A percentile compares a stretch with the other conserved stretches of the same genome.
phyloP scores from a whole-genome alignment of 2,888 invertebrate species.

The Amphimallon solstitiale region DNA sequence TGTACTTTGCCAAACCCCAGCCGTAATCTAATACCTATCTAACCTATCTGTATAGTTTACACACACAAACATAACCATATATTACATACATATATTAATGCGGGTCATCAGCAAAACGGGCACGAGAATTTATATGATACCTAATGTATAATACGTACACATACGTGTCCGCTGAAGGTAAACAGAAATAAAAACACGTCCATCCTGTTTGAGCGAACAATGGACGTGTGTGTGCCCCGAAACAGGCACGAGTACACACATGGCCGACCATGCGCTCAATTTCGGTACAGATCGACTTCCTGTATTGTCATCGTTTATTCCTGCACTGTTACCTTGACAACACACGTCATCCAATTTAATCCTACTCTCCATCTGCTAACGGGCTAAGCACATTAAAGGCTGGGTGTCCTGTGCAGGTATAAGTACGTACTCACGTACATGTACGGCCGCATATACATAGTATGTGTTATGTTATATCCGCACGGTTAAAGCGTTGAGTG shows the following conservation, averaged over 20 bases:
- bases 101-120: neutral
- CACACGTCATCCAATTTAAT: constrained; percentile 47
- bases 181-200: constrained; percentile 3
- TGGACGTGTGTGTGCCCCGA: constrained; percentile 4
- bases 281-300: constrained; percentile 36
- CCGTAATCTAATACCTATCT: too few species aligned
- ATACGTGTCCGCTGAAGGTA: too few species aligned
- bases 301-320: constrained; percentile 33
- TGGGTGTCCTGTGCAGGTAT: too few species aligned
- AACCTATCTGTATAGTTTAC: too few species aligned
- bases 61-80: neutral
- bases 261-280: constrained; percentile 31
- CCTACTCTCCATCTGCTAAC: constrained; percentile 44
- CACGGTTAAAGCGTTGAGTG: too few species aligned
- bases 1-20: too few species aligned
- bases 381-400: constrained; percentile 46
- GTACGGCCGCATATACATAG: too few species aligned
- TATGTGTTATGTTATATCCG: too few species aligned
- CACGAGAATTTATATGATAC: neutral
- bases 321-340: constrained; percentile 51
- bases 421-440: too few species aligned
- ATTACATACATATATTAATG: neutral
- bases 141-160: neutral
- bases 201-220: constrained; percentile 32
- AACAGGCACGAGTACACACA: neutral